phyloP scores from a whole-genome alignment of 1,140 invertebrate genomes.

The Eulimnadia texana region DNA sequence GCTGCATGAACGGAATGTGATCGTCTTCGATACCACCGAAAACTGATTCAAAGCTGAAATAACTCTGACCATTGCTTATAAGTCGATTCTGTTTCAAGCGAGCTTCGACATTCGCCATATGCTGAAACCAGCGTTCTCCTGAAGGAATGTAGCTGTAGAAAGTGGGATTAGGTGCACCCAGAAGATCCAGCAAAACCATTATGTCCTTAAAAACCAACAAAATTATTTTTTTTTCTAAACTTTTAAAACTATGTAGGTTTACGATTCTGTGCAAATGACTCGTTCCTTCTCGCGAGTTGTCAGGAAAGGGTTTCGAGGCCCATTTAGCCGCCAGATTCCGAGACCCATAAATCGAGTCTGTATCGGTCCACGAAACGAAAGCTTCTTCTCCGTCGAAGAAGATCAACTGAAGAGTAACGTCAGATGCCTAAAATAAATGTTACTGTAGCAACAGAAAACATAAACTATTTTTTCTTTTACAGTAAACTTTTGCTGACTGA shows the following conservation, averaged over 20 bases:
- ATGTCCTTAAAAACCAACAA: conserved; percentile 49
- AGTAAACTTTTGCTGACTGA: conserved; percentile 37
- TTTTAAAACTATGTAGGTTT: conserved; percentile 22
- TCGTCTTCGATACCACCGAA: conserved; percentile 74
- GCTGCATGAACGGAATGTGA: conserved; percentile 77
- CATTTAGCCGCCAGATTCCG: conserved; percentile 69
- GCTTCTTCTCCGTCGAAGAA: conserved; percentile 99
- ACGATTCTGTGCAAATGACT: conserved; percentile 56
- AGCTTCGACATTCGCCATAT: conserved; percentile 46
- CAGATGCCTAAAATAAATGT: conserved; percentile 26
- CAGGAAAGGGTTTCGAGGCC: conserved; percentile 32
- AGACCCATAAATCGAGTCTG: conserved; percentile 90
- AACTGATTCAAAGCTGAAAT: conserved; percentile 47
- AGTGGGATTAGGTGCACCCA: conserved; percentile 65
- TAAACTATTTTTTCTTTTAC: neutral
- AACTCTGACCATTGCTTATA: conserved; percentile 28
- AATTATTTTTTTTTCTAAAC: too few relatives aligned
- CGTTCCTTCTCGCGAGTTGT: conserved; percentile 31
- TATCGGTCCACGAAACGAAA: conserved; percentile 66
- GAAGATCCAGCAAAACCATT: conserved; percentile 78
- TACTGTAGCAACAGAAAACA: neutral
- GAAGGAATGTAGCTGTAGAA: conserved; percentile 73
- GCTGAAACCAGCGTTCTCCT: conserved; percentile 53
- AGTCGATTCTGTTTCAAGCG: conserved; percentile 30
- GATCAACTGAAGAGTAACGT: conserved; percentile 77